phyloP scores from a whole-genome alignment of 2,888 invertebrate species.

The Chloroclysta siterata region DNA sequence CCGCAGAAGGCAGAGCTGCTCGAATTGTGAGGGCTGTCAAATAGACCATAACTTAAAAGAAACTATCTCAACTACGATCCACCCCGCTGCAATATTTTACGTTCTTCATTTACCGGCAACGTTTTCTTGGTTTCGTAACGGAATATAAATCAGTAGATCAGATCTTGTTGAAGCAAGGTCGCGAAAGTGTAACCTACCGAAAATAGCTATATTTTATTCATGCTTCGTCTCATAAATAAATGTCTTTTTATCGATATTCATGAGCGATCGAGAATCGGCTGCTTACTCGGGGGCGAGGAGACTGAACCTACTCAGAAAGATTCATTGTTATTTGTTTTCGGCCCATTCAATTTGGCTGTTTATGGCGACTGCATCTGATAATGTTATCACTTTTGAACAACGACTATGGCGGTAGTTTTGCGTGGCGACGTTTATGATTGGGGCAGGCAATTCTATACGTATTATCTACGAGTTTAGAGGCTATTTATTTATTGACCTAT shows the following conservation, averaged over 20 bases:
- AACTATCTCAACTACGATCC: too few species aligned
- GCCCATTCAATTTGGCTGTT: conserved; percentile 17
- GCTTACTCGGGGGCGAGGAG: conserved; percentile 33
- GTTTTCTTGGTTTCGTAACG: not conserved
- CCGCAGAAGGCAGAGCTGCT: too few species aligned
- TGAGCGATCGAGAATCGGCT: conserved; percentile 46
- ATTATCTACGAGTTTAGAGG: too few species aligned
- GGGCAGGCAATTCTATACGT: too few species aligned
- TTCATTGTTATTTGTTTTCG: conserved; percentile 24
- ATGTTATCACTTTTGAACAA: conserved; percentile 7
- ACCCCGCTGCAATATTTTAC: too few species aligned
- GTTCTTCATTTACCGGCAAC: not conserved
- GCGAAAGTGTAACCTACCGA: conserved; percentile 37
- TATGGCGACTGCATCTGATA: conserved; percentile 17
- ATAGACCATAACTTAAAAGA: too few species aligned
- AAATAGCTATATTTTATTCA: conserved; percentile 53
- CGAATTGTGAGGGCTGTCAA: too few species aligned
- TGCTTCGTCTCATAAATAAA: conserved; percentile 41
- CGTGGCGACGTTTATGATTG: not conserved
- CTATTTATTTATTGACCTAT: too few species aligned
- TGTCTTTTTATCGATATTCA: conserved; percentile 46
- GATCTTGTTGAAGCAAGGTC: conserved; percentile 18
- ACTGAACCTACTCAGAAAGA: conserved; percentile 19
- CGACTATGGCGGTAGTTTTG: not conserved
- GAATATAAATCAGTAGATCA: not conserved